A percentile compares a stretch with the other conserved stretches of the same genome.
Evolutionary conservation across 1,140 invertebrate genomes (phyloP).

Genomic region (Bradysia coprophila): DNA sequence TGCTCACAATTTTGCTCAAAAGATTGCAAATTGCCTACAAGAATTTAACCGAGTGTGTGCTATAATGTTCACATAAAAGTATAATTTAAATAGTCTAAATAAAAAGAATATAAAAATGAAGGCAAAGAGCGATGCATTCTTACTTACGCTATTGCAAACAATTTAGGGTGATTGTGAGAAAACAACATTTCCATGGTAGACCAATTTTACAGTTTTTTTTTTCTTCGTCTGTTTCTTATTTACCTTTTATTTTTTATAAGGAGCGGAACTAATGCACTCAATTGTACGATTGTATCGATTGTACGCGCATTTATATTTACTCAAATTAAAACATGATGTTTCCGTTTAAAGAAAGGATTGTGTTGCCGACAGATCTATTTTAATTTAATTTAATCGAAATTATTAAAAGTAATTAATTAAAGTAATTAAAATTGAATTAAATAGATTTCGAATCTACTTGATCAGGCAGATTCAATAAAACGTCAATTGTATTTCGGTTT

Average conservation of each 20-base stretch:
- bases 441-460: no score
- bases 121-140: neutral
- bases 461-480: no score
- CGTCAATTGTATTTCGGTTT: no score
- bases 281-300: neutral
- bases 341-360: no score
- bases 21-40: no score
- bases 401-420: no score
- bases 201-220: no score
- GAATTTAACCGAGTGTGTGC: no score
- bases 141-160: neutral
- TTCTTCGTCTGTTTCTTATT: no score
- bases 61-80: no score
- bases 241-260: neutral
- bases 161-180: neutral
- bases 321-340: neutral
- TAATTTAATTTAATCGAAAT: neutral
- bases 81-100: no score
- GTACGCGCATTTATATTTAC: neutral
- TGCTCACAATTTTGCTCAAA: neutral
- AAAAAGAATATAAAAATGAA: neutral
- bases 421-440: neutral
- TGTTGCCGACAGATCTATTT: neutral
- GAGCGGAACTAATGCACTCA: neutral
- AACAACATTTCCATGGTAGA: neutral